A percentile compares a stretch with the other conserved stretches of the same genome.
phyloP scores from a whole-genome alignment of 1,140 invertebrate species.

The Orius insidiosus region DNA sequence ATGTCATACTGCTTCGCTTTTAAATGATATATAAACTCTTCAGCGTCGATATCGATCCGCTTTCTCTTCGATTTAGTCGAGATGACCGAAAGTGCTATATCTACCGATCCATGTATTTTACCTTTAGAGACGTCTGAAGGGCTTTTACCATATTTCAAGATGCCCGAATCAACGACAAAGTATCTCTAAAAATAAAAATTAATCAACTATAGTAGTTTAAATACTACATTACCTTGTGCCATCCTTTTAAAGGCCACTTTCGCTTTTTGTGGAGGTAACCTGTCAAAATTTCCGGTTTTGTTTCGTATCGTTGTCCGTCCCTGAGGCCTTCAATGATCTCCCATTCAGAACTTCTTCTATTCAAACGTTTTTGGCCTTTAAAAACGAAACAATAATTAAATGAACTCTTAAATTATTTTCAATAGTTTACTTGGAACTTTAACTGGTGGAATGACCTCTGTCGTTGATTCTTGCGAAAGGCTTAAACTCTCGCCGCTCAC shows the following conservation, averaged over 20 bases:
- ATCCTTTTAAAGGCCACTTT: slow-evolving; percentile 75
- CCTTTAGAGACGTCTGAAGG: slow-evolving; percentile 53
- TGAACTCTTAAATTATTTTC: not conserved
- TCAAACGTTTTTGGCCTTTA: slow-evolving; percentile 14
- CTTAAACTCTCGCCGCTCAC: slow-evolving; percentile 28
- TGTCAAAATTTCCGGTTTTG: slow-evolving; percentile 49
- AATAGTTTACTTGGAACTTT: slow-evolving; percentile 1
- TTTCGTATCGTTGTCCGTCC: slow-evolving; percentile 54
- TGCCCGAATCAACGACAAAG: slow-evolving; percentile 63
- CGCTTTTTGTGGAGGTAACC: slow-evolving; percentile 65
- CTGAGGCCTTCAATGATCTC: slow-evolving; percentile 61
- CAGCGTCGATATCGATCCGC: slow-evolving; percentile 68
- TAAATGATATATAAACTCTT: slow-evolving; percentile 70
- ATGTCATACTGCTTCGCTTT: slow-evolving; percentile 52
- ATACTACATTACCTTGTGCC: slow-evolving; percentile 53
- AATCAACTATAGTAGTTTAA: not conserved
- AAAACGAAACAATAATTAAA: slow-evolving; percentile 1
- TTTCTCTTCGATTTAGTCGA: slow-evolving; percentile 50
- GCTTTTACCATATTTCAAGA: slow-evolving; percentile 61
- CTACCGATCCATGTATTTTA: slow-evolving; percentile 63
- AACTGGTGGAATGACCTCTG: not conserved
- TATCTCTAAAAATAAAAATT: slow-evolving; percentile 39
- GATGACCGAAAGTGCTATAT: slow-evolving; percentile 69
- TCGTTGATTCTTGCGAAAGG: slow-evolving; percentile 24
- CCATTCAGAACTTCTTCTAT: slow-evolving; percentile 52